Evolutionary conservation across 2,113 vertebrate species (phyloP).

Genomic region (Leuciscus idus): DNA sequence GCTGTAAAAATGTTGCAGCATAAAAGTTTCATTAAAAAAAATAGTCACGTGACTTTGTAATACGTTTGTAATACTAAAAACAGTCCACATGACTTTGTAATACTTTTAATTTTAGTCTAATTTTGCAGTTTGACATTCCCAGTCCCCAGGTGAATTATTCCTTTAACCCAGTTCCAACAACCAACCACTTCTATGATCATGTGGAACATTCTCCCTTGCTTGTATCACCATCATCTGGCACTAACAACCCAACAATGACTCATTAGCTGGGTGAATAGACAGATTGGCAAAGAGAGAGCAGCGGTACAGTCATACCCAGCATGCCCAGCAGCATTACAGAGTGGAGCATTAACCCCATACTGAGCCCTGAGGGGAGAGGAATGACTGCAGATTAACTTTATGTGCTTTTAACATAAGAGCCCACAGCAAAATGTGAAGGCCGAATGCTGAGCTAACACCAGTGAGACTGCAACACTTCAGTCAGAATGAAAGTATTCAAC

Average conservation of each 20-base stretch:
- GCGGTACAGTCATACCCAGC: constrained; percentile 35
- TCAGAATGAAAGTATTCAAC: neutral
- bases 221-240: constrained; percentile 19
- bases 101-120: neutral
- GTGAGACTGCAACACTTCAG: neutral
- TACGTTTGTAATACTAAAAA: neutral
- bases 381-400: constrained; percentile 46
- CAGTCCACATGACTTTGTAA: neutral
- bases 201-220: neutral
- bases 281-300: constrained; percentile 37
- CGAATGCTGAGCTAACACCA: constrained; percentile 19
- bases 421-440: constrained; percentile 27
- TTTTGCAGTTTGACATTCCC: neutral
- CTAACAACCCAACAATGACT: constrained; percentile 33
- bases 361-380: constrained; percentile 41
- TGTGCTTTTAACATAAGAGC: constrained; percentile 27
- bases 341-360: constrained; percentile 48
- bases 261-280: constrained; percentile 48
- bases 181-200: constrained; percentile 24
- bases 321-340: constrained; percentile 36
- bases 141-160: neutral
- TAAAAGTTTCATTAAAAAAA: neutral
- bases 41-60: neutral
- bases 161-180: neutral
- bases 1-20: neutral